Evolutionary conservation across 2,888 invertebrate genomes (phyloP).

Genomic region (Mystacides longicornis): DNA sequence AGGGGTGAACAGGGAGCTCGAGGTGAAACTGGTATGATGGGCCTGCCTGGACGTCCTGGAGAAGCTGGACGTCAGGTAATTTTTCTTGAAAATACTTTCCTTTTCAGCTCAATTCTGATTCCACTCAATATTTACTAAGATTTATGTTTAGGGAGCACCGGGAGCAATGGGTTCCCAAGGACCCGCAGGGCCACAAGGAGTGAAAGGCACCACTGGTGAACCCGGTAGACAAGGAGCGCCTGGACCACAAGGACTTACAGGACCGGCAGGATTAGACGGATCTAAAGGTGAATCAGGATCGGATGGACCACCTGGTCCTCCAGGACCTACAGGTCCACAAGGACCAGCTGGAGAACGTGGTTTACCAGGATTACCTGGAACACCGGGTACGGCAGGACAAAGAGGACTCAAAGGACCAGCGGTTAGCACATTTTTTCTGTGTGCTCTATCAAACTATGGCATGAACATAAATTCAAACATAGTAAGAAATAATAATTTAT

Average conservation of each 20-base stretch:
- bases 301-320: slow-evolving; percentile 60
- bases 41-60: slow-evolving; percentile 72
- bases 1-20: slow-evolving; percentile 70
- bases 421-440: slow-evolving; percentile 37
- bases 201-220: slow-evolving; percentile 66
- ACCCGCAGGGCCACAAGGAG: slow-evolving; percentile 56
- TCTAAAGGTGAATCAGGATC: slow-evolving; percentile 67
- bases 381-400: slow-evolving; percentile 55
- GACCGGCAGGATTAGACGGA: slow-evolving; percentile 64
- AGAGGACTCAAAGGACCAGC: slow-evolving; percentile 58
- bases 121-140: not conserved
- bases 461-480: too few species aligned
- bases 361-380: slow-evolving; percentile 53
- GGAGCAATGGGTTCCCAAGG: slow-evolving; percentile 65
- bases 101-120: too few species aligned
- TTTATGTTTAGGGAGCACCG: slow-evolving; percentile 57
- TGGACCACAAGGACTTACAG: slow-evolving; percentile 63
- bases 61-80: slow-evolving; percentile 63
- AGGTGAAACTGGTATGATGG: slow-evolving; percentile 66
- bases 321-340: slow-evolving; percentile 62
- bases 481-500: too few species aligned
- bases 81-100: slow-evolving; percentile 14
- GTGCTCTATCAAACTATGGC: too few species aligned
- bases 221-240: slow-evolving; percentile 58
- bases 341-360: slow-evolving; percentile 65